A percentile compares a stretch with the other conserved stretches of the same genome.
Evolutionary conservation across 2,113 vertebrate species (phyloP).

Genomic region (Barnardius zonarius): DNA sequence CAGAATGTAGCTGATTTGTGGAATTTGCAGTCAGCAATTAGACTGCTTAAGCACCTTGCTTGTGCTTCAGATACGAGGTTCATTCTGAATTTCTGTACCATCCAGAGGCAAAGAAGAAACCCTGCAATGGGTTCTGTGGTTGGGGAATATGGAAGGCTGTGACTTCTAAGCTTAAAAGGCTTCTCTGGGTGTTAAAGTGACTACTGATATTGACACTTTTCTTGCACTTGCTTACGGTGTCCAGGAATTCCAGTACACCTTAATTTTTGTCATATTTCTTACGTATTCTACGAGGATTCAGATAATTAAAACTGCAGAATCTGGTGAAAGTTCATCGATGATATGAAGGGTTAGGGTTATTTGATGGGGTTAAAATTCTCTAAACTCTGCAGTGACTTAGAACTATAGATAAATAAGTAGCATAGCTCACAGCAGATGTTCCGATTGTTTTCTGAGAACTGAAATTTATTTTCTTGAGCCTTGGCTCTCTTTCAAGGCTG

Average conservation of each 20-base stretch:
- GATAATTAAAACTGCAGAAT: neutral
- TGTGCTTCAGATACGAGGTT: neutral
- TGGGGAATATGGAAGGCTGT: neutral
- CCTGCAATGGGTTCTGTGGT: fast-evolving
- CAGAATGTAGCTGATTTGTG: neutral
- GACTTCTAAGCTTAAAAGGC: neutral
- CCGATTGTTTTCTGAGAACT: neutral
- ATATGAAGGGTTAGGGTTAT: neutral
- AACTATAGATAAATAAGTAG: neutral
- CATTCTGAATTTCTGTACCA: neutral
- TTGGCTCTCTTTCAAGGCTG: neutral
- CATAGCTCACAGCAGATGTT: neutral
- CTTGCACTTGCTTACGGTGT: neutral
- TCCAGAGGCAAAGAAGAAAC: neutral
- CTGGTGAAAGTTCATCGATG: neutral
- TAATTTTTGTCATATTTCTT: neutral
- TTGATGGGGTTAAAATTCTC: neutral
- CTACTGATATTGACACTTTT: neutral
- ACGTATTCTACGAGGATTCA: neutral
- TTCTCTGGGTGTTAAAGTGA: neutral
- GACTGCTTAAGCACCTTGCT: neutral
- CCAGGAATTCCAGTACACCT: neutral
- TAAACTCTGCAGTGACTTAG: neutral
- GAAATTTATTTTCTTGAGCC: neutral
- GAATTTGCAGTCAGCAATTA: neutral